Base-by-base conservation (phyloP, 2,888 invertebrate species). In the Baccha elongata region DNA sequence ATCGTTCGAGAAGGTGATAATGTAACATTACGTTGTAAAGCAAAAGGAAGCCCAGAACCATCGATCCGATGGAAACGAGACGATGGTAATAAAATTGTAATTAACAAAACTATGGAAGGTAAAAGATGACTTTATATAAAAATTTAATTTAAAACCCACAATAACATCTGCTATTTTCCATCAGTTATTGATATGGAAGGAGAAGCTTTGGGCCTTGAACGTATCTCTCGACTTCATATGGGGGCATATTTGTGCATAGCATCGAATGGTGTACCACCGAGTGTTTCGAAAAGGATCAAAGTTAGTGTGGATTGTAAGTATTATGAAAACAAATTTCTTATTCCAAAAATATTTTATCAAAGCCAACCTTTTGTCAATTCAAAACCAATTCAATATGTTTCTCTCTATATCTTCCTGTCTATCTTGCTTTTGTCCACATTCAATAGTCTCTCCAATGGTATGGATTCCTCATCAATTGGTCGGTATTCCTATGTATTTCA, bases 221-320 rank as follows among this genome's bases (percentile, higher is more conserved):
- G 95, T 87, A 97, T 97, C 88, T 96, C 96, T 62, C 93, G 97
- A 85, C 92, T 97, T 85, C 96, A 96, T 89, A 97, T 97, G 97
- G 97, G 97, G 29, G 96, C 96, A 52, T 97, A 97, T 91, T 93
- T 98, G 85, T 98, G 98, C 91, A 97, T 97, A 86, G 91, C 91
- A 48, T 95, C 94, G 87, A 97, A 97, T 88, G 96, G 96, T 11
- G 95, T 97, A 13, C 97, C 97, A 0, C 97, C 97, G 5, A 94
- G 96, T 35, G 97, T 97, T 79, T 97, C 96, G 89, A 97, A 97
- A 91, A 93, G 96, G 88, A 97, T 97, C 87, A 96, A 96, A 94
- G 96, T 97, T 88, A 96, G 96, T 92, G 97, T 97, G 42, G 97
- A 97, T 91, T 97, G 97, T 97, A 92, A 97, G 97, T 96, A 29